These are phyloP conservation scores for Tamias sibiricus DNA, from an alignment of 2,113 vertebrate genomes.

Conservation along the genomic window DNA sequence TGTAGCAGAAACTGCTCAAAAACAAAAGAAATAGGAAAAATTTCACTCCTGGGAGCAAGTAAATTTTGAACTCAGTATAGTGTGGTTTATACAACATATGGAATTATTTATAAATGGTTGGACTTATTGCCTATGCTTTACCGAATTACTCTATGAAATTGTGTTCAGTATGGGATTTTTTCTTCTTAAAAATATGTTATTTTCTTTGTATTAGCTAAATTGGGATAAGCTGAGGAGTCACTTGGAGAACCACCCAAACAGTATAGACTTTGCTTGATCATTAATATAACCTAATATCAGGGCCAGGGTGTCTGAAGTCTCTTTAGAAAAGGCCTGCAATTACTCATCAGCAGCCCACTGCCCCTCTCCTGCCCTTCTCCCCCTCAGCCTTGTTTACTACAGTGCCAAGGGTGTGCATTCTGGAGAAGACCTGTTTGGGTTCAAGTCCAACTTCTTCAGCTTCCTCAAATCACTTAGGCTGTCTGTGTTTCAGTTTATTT, in stretches of 20 bases:
- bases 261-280: not conserved
- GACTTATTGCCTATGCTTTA: rapidly evolving
- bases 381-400: not conserved
- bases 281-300: not conserved
- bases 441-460: not conserved
- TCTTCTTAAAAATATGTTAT: not conserved
- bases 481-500: not conserved
- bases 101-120: not conserved
- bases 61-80: not conserved
- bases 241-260: not conserved
- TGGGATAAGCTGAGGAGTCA: not conserved
- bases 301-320: not conserved
- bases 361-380: rapidly evolving
- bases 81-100: not conserved
- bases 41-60: not conserved
- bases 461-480: not conserved
- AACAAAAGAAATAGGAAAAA: not conserved
- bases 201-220: not conserved
- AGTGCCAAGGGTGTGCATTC: not conserved
- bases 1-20: not conserved
- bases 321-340: not conserved
- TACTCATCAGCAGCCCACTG: not conserved
- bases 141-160: not conserved
- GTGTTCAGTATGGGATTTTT: not conserved
- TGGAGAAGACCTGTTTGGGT: not conserved